Base-by-base conservation (phyloP, 1,140 invertebrate species). In the Heliconius hermathena region DNA sequence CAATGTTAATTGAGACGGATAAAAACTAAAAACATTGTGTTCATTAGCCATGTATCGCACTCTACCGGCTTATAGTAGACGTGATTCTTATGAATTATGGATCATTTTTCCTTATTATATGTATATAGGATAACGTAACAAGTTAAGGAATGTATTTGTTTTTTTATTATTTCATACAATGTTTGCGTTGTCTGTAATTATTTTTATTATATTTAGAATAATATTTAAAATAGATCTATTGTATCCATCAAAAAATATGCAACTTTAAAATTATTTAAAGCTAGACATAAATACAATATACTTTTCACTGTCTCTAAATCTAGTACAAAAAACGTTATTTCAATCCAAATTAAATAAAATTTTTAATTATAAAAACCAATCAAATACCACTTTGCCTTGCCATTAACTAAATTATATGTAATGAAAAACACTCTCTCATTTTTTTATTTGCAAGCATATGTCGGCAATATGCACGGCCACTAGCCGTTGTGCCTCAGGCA, bases 401-500 rank as follows among this genome's bases (percentile, higher is more conserved):
- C n/a, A 66, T 66, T 66, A 66, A 66, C 60, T 26, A 66, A 66
- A 66, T 66, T 66, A 66, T 20, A 60, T 60, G 71, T 66, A 70
- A 71, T 71, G 57, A 70, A 76, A 33, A 33, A 66, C 20, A 18
- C 18, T 33, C 33, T 22, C n/a, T 4, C 13, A 74, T 54, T 79
- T 77, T 33, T 73, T 76, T 75, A 77, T 78, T 52, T 66, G 73
- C 76, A 74, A 81, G 76, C 84, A 85, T 80, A 79, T 82, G 83
- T 79, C 76, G 52, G 71, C 76, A 80, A 72, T 73, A 76, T 72
- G 78, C 33, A 73, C 71, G 74, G 73, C 74, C 49, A 57, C 52
- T 74, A 73, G 73, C 81, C 87, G 85, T 87, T 87, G 80, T 76
- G 87, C 87, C 83, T 72, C 74, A 38, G 84, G 85, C 82, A 41